A percentile compares a stretch with the other conserved stretches of the same genome.
phyloP scores from a whole-genome alignment of 2,113 vertebrate species.

The Turdus rufiventris region DNA sequence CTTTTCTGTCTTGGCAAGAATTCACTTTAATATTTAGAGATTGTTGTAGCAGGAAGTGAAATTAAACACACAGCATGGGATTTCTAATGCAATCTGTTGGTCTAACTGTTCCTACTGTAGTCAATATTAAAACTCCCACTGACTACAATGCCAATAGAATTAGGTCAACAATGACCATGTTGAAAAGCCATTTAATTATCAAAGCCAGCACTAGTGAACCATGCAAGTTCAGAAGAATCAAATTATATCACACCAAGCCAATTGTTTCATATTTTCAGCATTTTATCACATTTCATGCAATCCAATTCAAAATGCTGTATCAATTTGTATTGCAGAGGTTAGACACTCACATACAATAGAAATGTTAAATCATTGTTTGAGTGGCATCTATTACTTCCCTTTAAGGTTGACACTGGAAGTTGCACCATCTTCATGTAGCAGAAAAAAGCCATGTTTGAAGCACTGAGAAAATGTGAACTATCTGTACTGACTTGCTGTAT shows the following conservation, averaged over 20 bases:
- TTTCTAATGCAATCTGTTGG: slow-evolving; percentile 48
- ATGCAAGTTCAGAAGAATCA: background rate
- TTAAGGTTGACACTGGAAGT: background rate
- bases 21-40: slow-evolving; percentile 52
- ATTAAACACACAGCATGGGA: slow-evolving; percentile 47
- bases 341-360: background rate
- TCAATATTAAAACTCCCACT: slow-evolving; percentile 26
- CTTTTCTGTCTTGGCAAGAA: slow-evolving; percentile 30
- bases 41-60: slow-evolving; percentile 47
- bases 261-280: background rate
- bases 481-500: background rate
- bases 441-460: background rate
- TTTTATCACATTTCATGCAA: background rate
- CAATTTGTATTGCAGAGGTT: background rate
- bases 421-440: background rate
- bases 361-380: background rate
- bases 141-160: background rate
- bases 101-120: slow-evolving; percentile 22
- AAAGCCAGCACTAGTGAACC: background rate
- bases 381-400: background rate
- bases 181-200: slow-evolving; percentile 39
- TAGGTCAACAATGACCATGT: slow-evolving; percentile 36
- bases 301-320: background rate
- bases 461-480: background rate
- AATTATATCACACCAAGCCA: background rate